Evolutionary conservation across 2,113 vertebrate genomes (phyloP), one percentile per base, ranked within the genome.

Genomic region (Lagopus leucura): DNA sequence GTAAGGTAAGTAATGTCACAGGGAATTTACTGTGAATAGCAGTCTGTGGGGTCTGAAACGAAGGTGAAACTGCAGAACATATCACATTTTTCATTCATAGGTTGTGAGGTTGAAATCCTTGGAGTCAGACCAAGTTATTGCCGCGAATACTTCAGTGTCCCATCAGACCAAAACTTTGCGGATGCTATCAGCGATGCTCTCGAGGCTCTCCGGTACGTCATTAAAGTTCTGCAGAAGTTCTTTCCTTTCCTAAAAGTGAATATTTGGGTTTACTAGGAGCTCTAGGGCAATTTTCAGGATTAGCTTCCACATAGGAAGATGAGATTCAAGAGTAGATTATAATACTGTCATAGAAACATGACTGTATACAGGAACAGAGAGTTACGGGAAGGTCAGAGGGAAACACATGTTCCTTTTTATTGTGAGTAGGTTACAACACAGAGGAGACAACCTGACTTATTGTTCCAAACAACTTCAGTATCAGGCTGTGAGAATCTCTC

Each of bases 81-180:
- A 61, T 74, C 11, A 5, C 64, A 5, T 78, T 73, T 93, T 94
- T 94, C n/a, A 10, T 93, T 94, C 2, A 1, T 77, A 99, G 99
- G 99, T 81, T 99, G 99, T 3, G 99, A 99, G 92, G 99, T 99
- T 4, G 97, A 99, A 97, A 99, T 99, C 97, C 98, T 99, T 78
- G 98, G 98, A 45, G 97, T 99, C 60, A 98, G 94, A 85, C 98
- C 99, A 32, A 97, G 98, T 32, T 98, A 98, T 80, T 99, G 99
- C 96, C 97, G 98, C 1, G 96, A 98, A 84, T 99, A 99, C 79
- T 97, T 98, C 93, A 97, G 97, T 8, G 97, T 98, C 81, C 99
- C 99, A 8, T 98, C 99, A 21, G 97, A 98, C 78, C 97, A 94
- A 75, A 98, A 99, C 73, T 98, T 99, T 1, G 98, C 94, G 2